Conservation (phyloP, 2,113 vertebrate genomes). For the Trogon melanurus region DNA sequence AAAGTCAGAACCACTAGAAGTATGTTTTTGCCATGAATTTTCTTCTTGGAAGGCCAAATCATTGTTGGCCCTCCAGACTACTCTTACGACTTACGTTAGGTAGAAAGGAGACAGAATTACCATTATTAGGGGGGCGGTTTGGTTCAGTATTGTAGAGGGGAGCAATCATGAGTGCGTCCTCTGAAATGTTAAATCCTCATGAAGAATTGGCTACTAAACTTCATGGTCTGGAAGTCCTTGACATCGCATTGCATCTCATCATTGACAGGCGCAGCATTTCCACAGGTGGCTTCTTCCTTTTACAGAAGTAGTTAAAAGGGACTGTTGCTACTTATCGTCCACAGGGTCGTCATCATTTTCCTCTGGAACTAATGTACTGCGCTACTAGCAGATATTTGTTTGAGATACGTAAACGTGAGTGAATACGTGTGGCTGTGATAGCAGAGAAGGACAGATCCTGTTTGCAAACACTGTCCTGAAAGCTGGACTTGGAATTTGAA, state of each 20-base stretch:
- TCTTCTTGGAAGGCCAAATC: neutral
- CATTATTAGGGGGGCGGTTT: neutral
- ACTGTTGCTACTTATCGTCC: neutral
- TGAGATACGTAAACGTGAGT: neutral
- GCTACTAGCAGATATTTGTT: neutral
- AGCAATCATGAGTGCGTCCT: neutral
- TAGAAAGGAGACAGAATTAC: neutral
- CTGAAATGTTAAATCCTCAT: neutral
- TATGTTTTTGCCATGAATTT: neutral
- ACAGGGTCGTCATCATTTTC: neutral
- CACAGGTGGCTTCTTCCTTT: neutral
- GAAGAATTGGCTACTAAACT: neutral
- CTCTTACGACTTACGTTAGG: neutral
- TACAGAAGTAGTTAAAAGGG: neutral
- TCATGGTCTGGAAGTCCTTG: neutral
- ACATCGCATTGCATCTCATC: neutral
- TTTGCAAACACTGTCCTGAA: neutral
- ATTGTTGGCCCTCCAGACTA: neutral
- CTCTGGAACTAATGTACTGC: neutral
- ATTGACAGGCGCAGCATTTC: neutral
- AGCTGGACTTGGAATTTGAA: neutral
- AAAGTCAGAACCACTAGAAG: neutral
- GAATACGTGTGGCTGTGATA: neutral
- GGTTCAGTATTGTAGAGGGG: neutral
- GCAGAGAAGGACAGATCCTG: neutral